phyloP scores from a whole-genome alignment of 2,113 vertebrate species.

The Eleginops maclovinus region DNA sequence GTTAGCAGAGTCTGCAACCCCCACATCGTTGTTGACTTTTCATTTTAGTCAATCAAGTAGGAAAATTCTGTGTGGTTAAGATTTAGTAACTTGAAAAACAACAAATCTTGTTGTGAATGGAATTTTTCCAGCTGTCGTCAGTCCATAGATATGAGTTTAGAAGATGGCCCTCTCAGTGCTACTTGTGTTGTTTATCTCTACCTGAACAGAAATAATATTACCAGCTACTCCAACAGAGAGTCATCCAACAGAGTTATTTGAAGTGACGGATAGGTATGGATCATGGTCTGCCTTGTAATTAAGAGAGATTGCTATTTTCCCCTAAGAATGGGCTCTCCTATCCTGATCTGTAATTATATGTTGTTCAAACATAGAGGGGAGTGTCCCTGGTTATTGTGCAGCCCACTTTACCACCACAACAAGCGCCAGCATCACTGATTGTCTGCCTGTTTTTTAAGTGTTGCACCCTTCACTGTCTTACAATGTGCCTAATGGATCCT shows the following conservation, averaged over 20 bases:
- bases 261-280: conserved; percentile 77
- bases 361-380: conserved; percentile 81
- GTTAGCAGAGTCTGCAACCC: conserved; percentile 6
- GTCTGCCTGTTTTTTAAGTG: conserved; percentile 52
- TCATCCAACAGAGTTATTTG: conserved; percentile 69
- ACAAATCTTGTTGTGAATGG: not conserved
- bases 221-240: conserved; percentile 54
- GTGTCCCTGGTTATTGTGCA: conserved; percentile 78
- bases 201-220: conserved; percentile 67
- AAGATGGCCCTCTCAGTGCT: not conserved
- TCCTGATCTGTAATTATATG: conserved; percentile 83
- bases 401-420: conserved; percentile 67
- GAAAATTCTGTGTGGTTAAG: not conserved
- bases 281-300: conserved; percentile 80
- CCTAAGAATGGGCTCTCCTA: conserved; percentile 78
- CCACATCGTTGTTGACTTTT: not conserved
- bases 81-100: not conserved
- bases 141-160: conserved; percentile 1
- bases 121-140: not conserved
- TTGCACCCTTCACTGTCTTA: conserved; percentile 12
- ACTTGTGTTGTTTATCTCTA: conserved; percentile 53
- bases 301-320: conserved; percentile 81
- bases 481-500: conserved; percentile 30
- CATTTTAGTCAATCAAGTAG: conserved; percentile 5
- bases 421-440: conserved; percentile 66